These are phyloP conservation scores for Gila orcuttii DNA, from an alignment of 2,113 vertebrate species.

Conservation along the genomic window DNA sequence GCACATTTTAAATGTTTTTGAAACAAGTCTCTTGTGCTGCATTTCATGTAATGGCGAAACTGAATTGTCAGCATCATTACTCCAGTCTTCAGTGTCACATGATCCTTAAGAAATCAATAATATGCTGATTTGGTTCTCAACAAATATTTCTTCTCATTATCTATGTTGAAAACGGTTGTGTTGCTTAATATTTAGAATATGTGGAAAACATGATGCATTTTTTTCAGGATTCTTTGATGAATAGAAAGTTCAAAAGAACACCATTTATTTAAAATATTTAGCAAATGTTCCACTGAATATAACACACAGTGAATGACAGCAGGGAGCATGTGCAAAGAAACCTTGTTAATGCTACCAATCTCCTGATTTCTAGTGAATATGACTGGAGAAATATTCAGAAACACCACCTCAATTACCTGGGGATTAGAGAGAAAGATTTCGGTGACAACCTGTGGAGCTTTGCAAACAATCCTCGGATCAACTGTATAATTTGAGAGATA, in stretches of 20 bases:
- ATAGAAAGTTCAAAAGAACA: not conserved
- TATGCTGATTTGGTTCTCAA: not conserved
- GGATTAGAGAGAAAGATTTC: slow-evolving; percentile 1
- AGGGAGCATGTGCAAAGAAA: not conserved
- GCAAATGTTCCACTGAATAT: not conserved
- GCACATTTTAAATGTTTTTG: no score
- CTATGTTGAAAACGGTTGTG: not conserved
- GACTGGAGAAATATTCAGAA: not conserved
- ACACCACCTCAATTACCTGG: slow-evolving; percentile 5
- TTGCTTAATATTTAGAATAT: not conserved
- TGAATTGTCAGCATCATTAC: no score
- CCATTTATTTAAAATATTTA: not conserved
- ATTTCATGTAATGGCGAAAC: no score
- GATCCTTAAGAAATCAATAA: not conserved
- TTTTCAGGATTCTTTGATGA: not conserved
- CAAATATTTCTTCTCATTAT: not conserved
- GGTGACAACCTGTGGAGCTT: not conserved
- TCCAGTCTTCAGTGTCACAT: not conserved
- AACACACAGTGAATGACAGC: not conserved
- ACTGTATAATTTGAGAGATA: not conserved
- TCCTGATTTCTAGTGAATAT: not conserved
- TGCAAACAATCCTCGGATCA: not conserved
- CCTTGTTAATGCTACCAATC: not conserved
- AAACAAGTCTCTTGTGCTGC: no score
- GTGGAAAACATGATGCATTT: not conserved